Evolutionary conservation across 37 sponge, comb jelly and placozoan species (phyloP), one percentile per base, ranked within the genome.

Genomic region (Petrosia ficiformis): DNA sequence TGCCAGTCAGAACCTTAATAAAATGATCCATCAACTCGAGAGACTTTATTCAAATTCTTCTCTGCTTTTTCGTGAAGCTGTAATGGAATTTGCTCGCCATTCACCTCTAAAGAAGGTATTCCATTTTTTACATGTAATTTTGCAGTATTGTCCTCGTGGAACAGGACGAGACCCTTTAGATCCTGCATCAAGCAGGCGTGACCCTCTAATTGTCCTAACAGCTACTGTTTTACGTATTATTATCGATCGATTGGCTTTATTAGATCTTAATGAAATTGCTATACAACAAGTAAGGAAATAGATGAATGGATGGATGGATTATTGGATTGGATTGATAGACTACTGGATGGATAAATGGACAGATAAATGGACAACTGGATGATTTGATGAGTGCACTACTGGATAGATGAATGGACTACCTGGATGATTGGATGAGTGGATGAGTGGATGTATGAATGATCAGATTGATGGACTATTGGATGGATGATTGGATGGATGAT

Each of bases 111-210:
- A 64, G 6, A 58, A 76, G 36, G 74, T 89, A 24, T 75, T 89
- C 35, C 68, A 65, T 0, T 89, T 84, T 67, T 77, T 89, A 21
- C 90, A 89, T 60, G 70, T 70, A 5, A 35, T 80, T 24, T 59
- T 89, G 44, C 68, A 73, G 42, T 89, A 80, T 64, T 89, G 90
- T 66, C 24, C 52, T 10, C 44, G 48, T 16, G 22, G 64, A 1
- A 29, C 63, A 21, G 61, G 40, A 8, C 72, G 73, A 4, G 71
- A 79, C 58, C 11, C 25, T 21, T 61, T 70, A 3, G 40, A 25
- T 11, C 35, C 56, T 0, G 26, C 58, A 34, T 65, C 42, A 21
- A 37, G 58, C 26, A 48, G 36, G 29, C 36, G 31, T 8, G 31
- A 8, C 34, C 60, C 64, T 11, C 35, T 75, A 24, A 66, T 75